Base-by-base conservation (phyloP, 1,140 invertebrate genomes). In the Achatina immaculata region DNA sequence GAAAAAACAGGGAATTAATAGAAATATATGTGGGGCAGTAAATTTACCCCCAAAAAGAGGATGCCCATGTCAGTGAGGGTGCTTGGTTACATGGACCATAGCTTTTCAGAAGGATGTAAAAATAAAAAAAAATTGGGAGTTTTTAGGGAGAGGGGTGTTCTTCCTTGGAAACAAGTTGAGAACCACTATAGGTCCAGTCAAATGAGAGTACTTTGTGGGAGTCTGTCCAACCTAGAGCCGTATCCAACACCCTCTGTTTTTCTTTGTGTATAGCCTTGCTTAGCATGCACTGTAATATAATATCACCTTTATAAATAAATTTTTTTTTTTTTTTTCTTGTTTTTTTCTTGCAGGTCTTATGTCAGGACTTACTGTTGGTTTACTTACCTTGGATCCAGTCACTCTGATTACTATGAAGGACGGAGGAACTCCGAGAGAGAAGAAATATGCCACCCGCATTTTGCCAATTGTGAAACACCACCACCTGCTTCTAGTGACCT, bases 331-430 rank as follows among this genome's bases (percentile, higher is more conserved):
- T 42, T 79, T 7, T 55, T 65, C 58, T 51, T 42, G 51, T 72
- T 74, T 85, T 78, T 69, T 69, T 48, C 72, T 83, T 87, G 21
- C 72, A 90, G 90, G 90, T 48, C 45, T 91, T 36, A 89, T 91
- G 86, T 90, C 90, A 31, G 90, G 90, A 1, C 81, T 91, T 42
- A 90, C 89, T 1, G 86, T 91, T 84, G 90, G 90, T 40, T 86
- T 91, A 11, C 75, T 91, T 14, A 89, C 89, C 0, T 83, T 91
- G 19, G 90, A 91, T 81, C 72, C 85, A 21, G 88, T 87, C 82
- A 90, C 85, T 24, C 81, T 91, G 51, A 85, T 85, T 36, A 85
- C 89, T 1, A 78, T 91, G 65, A 85, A 83, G 48, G 86, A 90
- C 72, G 87, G 85, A 16, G 90, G 90, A 2, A 87, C 87, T 31